Evolutionary conservation across 2,888 invertebrate genomes (phyloP).

Genomic region (Melikaiella ostensackeni): DNA sequence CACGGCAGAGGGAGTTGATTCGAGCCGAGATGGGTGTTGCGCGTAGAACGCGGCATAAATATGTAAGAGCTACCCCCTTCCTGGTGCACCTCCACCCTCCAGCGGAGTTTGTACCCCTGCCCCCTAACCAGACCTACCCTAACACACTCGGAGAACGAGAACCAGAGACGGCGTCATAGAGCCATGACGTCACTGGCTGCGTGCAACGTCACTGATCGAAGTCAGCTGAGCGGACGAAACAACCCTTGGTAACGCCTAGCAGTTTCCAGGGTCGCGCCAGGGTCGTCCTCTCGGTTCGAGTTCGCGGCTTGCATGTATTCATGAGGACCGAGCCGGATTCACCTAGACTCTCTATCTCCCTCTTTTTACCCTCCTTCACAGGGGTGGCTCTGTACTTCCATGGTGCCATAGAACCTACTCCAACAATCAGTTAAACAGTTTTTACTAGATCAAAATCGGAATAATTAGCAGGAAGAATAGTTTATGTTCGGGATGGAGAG

Average conservation of each 20-base stretch:
- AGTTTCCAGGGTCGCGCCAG: conserved; percentile 57
- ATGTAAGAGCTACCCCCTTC: conserved; percentile 75
- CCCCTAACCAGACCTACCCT: conserved; percentile 66
- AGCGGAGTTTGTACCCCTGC: conserved; percentile 51
- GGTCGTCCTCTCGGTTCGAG: conserved; percentile 59
- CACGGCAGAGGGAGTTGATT: conserved; percentile 27
- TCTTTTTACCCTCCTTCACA: conserved; percentile 45
- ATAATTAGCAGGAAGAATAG: not conserved
- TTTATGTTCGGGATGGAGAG: not conserved
- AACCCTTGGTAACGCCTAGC: conserved; percentile 54
- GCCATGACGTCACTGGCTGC: conserved; percentile 68
- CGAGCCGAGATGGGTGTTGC: conserved; percentile 65
- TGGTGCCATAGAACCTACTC: no score
- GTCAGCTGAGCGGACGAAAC: conserved; percentile 70
- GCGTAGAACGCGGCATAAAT: conserved; percentile 76
- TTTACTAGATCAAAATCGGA: not conserved
- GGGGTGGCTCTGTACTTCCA: not conserved
- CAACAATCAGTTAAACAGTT: not conserved
- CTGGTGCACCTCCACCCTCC: conserved; percentile 48
- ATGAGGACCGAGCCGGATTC: conserved; percentile 59
- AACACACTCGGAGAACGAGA: conserved; percentile 60
- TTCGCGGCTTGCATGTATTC: conserved; percentile 70
- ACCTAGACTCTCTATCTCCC: conserved; percentile 49
- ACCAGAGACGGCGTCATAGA: conserved; percentile 64
- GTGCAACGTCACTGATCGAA: conserved; percentile 75